These are phyloP conservation scores for Phyto melanocephala DNA, from an alignment of 2,888 invertebrate genomes.

Conservation along the genomic window DNA sequence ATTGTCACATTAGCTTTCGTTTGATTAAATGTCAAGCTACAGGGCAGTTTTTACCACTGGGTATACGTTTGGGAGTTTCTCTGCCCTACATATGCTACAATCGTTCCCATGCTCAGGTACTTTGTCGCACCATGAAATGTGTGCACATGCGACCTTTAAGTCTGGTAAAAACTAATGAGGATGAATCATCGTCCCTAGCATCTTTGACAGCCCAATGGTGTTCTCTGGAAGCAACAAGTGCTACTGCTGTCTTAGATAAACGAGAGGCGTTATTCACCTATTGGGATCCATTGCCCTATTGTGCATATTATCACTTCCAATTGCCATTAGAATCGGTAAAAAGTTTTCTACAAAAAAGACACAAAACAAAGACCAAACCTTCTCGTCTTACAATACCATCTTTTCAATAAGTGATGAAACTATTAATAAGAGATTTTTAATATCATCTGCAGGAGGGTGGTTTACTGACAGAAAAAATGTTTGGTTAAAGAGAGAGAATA, in stretches of 20 bases:
- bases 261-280: slow-evolving; percentile 89
- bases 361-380: slow-evolving; percentile 69
- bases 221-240: slow-evolving; percentile 81
- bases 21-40: slow-evolving; percentile 83
- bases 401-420: slow-evolving; percentile 70
- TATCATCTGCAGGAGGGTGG: neutral
- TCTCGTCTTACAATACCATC: slow-evolving; percentile 68
- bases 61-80: slow-evolving; percentile 88
- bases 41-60: slow-evolving; percentile 82
- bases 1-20: slow-evolving; percentile 89
- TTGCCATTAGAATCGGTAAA: slow-evolving; percentile 83
- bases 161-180: slow-evolving; percentile 78
- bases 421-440: too few relatives aligned
- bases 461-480: neutral
- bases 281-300: slow-evolving; percentile 92
- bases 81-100: slow-evolving; percentile 86
- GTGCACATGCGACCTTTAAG: slow-evolving; percentile 81
- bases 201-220: slow-evolving; percentile 78
- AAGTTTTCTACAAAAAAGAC: slow-evolving; percentile 80
- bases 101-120: slow-evolving; percentile 82
- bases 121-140: slow-evolving; percentile 81
- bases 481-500: slow-evolving; percentile 58
- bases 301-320: slow-evolving; percentile 91
- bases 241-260: slow-evolving; percentile 83
- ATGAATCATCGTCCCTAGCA: slow-evolving; percentile 63